Conservation (phyloP, 2,797 vertebrate species). For the Nasua narica region DNA sequence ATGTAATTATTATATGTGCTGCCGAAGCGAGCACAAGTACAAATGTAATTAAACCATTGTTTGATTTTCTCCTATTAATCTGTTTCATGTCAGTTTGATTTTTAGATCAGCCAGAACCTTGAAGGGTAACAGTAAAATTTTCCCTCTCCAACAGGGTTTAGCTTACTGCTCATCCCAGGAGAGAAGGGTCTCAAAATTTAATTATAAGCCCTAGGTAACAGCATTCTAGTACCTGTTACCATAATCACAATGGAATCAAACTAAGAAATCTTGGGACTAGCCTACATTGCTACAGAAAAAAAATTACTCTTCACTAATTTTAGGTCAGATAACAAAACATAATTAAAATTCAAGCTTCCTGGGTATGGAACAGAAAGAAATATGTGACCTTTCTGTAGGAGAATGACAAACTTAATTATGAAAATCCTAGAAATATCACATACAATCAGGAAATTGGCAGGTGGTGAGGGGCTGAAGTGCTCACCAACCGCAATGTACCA, state of each 20-base stretch:
- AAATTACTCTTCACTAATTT: conserved; percentile 15
- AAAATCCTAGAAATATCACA: background rate
- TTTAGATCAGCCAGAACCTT: background rate
- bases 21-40: no score
- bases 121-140: background rate
- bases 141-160: background rate
- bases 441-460: background rate
- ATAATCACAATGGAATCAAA: background rate
- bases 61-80: background rate
- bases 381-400: background rate
- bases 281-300: background rate
- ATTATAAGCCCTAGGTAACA: background rate
- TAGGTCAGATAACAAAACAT: conserved; percentile 10
- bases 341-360: background rate
- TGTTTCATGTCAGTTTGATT: background rate
- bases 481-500: background rate
- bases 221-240: background rate
- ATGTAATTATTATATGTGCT: no score
- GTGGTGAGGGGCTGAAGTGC: background rate
- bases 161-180: background rate
- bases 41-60: background rate
- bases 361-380: background rate
- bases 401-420: background rate
- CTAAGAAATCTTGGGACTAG: background rate
- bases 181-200: background rate